These are phyloP conservation scores for Rhopilema esculentum DNA, from an alignment of 30 jellyfish, hydroid and myxozoan species.

Conservation along the genomic window DNA sequence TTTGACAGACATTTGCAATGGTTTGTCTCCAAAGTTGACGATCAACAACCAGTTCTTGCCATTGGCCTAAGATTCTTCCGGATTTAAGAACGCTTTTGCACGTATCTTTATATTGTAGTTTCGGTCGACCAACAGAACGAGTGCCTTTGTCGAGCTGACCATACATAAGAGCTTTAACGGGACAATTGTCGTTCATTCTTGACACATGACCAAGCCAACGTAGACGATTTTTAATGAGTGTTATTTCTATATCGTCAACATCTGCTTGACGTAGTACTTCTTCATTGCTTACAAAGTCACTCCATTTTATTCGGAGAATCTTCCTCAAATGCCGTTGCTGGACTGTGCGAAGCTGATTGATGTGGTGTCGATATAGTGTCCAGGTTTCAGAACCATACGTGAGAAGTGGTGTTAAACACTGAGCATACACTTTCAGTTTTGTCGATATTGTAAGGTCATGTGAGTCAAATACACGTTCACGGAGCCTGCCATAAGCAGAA, in stretches of 20 bases:
- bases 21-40: constrained; percentile 1
- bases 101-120: constrained; percentile 19
- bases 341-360: constrained; percentile 23
- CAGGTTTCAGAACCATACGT: constrained; percentile 15
- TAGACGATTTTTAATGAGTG: not conserved
- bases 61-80: not conserved
- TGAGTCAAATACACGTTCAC: not conserved
- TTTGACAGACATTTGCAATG: not conserved
- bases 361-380: constrained; percentile 16
- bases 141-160: constrained; percentile 50
- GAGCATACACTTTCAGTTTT: constrained; percentile 5
- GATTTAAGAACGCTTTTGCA: constrained; percentile 8
- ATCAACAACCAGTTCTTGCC: not conserved
- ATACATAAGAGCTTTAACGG: constrained; percentile 25
- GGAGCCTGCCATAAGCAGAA: constrained; percentile 17
- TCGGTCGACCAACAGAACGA: constrained; percentile 25
- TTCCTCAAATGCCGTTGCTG: constrained; percentile 35
- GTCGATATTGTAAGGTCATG: constrained; percentile 3
- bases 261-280: constrained; percentile 30
- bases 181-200: constrained; percentile 9
- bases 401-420: constrained; percentile 9
- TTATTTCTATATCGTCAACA: constrained; percentile 1
- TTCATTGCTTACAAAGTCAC: constrained; percentile 20
- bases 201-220: constrained; percentile 44
- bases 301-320: constrained; percentile 14